Percentiles rank a stretch among this genome's conserved stretches.
These are phyloP conservation scores for Hoplostethus mediterraneus DNA, from an alignment of 2,797 vertebrate species.

Conservation along the genomic window DNA sequence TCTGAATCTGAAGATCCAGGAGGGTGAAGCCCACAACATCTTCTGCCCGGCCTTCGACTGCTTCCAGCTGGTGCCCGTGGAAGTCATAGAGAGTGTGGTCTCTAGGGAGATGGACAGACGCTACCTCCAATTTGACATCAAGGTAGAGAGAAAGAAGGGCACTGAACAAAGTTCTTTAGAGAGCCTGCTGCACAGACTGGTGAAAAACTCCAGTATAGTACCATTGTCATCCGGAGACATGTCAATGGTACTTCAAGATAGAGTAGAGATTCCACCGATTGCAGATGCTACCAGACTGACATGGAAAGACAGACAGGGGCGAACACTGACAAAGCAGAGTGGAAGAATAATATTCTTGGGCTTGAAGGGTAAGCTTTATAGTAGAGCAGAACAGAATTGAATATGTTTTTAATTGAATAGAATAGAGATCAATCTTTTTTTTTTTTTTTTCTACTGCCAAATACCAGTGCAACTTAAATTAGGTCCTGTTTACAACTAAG, in stretches of 20 bases:
- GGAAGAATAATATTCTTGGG: not conserved
- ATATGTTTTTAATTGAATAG: no score
- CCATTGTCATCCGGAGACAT: not conserved
- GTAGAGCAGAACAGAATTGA: not conserved
- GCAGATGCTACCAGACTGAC: not conserved
- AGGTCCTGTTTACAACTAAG: no score
- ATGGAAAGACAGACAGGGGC: not conserved
- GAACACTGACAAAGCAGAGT: not conserved
- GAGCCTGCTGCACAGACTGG: not conserved
- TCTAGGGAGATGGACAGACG: constrained; percentile 99
- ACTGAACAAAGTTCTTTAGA: not conserved
- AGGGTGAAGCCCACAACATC: constrained; percentile 99
- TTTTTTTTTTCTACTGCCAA: not conserved
- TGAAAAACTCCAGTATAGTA: not conserved
- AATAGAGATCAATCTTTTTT: no score
- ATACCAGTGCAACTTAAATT: not conserved
- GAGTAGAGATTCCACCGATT: constrained; percentile 1
- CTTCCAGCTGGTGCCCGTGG: constrained; percentile 98
- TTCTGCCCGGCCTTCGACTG: constrained; percentile 98
- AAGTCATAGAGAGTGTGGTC: constrained; percentile 98
- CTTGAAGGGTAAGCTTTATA: not conserved
- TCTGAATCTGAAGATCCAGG: constrained; percentile 99
- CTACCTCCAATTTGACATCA: constrained; percentile 99
- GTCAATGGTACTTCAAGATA: not conserved
- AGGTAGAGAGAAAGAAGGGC: constrained; percentile 80